These are phyloP conservation scores for Callimorpha dominula DNA, from an alignment of 2,888 invertebrate species.

Conservation along the genomic window DNA sequence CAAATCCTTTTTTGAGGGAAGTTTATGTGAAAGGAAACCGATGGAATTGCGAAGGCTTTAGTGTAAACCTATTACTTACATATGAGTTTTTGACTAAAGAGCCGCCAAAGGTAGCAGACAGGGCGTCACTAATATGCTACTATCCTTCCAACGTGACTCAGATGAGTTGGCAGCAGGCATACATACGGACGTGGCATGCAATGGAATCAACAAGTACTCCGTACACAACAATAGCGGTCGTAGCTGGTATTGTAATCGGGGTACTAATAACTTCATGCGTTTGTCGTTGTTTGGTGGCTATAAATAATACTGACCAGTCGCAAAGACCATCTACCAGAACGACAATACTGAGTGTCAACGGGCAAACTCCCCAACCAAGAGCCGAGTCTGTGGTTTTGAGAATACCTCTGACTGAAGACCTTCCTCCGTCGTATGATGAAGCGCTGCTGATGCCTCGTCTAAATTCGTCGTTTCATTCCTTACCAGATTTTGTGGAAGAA, in stretches of 20 bases:
- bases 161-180: constrained; percentile 90
- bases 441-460: constrained; percentile 91
- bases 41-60: constrained; percentile 91
- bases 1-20: constrained; percentile 86
- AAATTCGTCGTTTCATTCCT: constrained; percentile 87
- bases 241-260: constrained; percentile 84
- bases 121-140: constrained; percentile 87
- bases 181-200: constrained; percentile 88
- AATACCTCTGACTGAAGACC: constrained; percentile 73
- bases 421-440: constrained; percentile 92
- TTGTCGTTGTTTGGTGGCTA: constrained; percentile 81
- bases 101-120: constrained; percentile 81
- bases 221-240: constrained; percentile 86
- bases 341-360: constrained; percentile 75
- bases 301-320: constrained; percentile 71
- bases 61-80: constrained; percentile 85
- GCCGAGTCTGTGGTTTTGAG: constrained; percentile 71
- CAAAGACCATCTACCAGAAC: constrained; percentile 73
- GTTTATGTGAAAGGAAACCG: constrained; percentile 90
- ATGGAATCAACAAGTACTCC: constrained; percentile 68
- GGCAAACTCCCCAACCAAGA: constrained; percentile 58
- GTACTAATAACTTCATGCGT: constrained; percentile 86
- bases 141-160: constrained; percentile 89
- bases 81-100: constrained; percentile 87
- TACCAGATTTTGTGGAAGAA: constrained; percentile 80